phyloP scores from a whole-genome alignment of 2,888 invertebrate genomes.

The Drosophila peninsularis region DNA sequence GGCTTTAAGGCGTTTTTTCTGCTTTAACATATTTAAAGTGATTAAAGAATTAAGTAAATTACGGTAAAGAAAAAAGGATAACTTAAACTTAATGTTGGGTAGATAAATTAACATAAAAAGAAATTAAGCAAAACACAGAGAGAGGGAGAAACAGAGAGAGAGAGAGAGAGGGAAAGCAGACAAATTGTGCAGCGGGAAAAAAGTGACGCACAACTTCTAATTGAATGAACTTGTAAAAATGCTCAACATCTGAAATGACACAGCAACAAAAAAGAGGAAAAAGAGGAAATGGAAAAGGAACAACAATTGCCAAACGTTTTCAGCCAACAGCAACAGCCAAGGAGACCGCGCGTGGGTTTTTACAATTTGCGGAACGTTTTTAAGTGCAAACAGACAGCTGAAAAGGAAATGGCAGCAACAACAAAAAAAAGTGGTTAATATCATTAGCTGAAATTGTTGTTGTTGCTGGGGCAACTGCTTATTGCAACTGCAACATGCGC shows the following conservation, averaged over 20 bases:
- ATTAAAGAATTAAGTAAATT: not conserved
- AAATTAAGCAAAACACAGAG: slow-evolving; percentile 19
- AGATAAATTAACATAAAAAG: slow-evolving; percentile 38
- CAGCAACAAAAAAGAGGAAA: slow-evolving; percentile 18
- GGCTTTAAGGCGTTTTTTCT: not conserved
- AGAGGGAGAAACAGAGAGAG: not conserved
- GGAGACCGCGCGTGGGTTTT: slow-evolving; percentile 67
- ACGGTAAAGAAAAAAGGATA: not conserved
- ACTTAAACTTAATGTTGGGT: slow-evolving; percentile 5
- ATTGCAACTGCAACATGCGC: slow-evolving; percentile 19
- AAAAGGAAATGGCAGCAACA: slow-evolving; percentile 57
- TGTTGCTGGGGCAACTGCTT: slow-evolving; percentile 37
- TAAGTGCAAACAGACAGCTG: slow-evolving; percentile 57
- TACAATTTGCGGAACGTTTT: slow-evolving; percentile 72
- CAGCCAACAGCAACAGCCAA: slow-evolving; percentile 35
- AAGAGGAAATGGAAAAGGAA: not conserved
- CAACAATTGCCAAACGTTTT: slow-evolving; percentile 62
- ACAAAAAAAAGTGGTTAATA: slow-evolving; percentile 66
- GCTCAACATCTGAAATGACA: slow-evolving; percentile 61
- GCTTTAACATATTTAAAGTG: not conserved
- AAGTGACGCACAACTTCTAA: slow-evolving; percentile 64
- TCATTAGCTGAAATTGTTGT: slow-evolving; percentile 65
- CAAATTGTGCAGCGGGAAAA: slow-evolving; percentile 36
- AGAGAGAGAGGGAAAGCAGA: slow-evolving; percentile 1
- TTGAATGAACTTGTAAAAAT: slow-evolving; percentile 78